These are phyloP conservation scores for Euura lappo DNA, from an alignment of 1,140 invertebrate genomes.

Conservation along the genomic window DNA sequence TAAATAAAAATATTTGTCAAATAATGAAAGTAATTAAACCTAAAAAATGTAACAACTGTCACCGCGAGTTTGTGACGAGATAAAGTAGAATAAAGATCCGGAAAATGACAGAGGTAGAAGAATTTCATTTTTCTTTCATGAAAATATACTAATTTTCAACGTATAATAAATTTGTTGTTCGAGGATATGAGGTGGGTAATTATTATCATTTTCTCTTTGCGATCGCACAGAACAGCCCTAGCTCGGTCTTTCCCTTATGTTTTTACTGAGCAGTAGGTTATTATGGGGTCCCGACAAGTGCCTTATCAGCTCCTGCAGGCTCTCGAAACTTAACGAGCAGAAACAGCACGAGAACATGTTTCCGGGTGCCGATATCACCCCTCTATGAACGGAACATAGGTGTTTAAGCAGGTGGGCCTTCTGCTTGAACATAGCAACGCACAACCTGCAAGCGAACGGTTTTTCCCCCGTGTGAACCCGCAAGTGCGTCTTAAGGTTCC, in stretches of 20 bases:
- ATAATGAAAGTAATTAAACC: background rate
- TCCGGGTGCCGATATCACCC: constrained; percentile 76
- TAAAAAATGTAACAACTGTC: background rate
- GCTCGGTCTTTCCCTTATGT: constrained; percentile 40
- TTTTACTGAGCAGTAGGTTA: constrained; percentile 83
- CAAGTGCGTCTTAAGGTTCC: constrained; percentile 86
- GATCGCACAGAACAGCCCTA: too few relatives aligned
- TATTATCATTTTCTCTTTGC: too few relatives aligned
- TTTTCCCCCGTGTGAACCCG: constrained; percentile 87
- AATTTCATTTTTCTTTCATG: too few relatives aligned
- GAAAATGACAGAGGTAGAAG: background rate
- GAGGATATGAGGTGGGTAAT: constrained; percentile 7
- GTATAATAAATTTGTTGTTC: constrained; percentile 25
- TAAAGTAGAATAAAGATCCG: background rate
- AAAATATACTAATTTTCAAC: too few relatives aligned
- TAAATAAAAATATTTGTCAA: background rate
- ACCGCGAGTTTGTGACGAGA: background rate
- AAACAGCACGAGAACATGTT: constrained; percentile 84
- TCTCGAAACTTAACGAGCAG: constrained; percentile 82
- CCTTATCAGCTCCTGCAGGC: constrained; percentile 80
- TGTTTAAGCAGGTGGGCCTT: constrained; percentile 86
- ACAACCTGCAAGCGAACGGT: constrained; percentile 84
- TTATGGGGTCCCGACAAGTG: constrained; percentile 87
- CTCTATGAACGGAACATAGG: constrained; percentile 83
- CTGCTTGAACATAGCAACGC: constrained; percentile 88